phyloP scores from a whole-genome alignment of 1,140 invertebrate genomes.

The Lamellibrachia luymesi region DNA sequence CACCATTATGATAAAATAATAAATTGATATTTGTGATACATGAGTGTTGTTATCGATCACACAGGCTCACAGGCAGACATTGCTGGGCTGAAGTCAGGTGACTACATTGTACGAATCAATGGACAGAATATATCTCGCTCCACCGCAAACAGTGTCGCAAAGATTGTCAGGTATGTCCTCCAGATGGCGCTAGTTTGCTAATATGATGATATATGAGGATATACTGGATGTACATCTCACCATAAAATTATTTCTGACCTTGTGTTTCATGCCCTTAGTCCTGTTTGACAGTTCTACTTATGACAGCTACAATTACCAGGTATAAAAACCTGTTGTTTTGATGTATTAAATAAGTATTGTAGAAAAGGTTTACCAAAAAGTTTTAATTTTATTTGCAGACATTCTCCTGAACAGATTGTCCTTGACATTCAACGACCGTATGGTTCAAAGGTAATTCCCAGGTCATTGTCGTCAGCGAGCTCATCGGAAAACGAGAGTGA shows the following conservation, averaged over 20 bases:
- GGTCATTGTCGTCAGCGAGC: neutral
- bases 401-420: constrained; percentile 8
- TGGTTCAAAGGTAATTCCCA: neutral
- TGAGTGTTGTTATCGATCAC: neutral
- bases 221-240: neutral
- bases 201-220: neutral
- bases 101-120: constrained; percentile 88
- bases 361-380: neutral
- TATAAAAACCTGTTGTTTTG: neutral
- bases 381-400: neutral
- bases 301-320: neutral
- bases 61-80: constrained; percentile 82
- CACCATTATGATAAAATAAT: neutral
- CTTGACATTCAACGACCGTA: constrained; percentile 5
- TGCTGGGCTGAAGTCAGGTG: constrained; percentile 87
- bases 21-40: neutral
- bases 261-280: too few relatives aligned
- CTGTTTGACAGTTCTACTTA: too few relatives aligned
- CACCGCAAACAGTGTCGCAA: constrained; percentile 50
- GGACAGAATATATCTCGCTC: constrained; percentile 67
- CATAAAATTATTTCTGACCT: neutral
- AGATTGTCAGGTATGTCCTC: constrained; percentile 43
- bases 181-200: neutral
- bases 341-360: neutral
- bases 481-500: neutral